Base-by-base conservation (phyloP, 64 coral and sea anemone species). In the Pocillopora damicornis region DNA sequence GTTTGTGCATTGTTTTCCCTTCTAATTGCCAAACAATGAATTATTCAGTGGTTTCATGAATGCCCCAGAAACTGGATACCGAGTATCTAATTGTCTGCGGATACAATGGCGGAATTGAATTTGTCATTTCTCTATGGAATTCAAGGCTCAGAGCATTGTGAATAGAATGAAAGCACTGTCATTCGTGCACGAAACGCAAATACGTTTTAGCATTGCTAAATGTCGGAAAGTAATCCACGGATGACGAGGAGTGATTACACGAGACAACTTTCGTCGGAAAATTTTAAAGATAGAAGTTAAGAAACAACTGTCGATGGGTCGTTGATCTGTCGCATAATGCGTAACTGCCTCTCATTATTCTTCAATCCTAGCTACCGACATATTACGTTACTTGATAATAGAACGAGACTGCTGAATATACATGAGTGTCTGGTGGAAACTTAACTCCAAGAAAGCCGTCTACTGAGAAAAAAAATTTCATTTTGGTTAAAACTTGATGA, bases 1-100 rank as follows among this genome's bases (percentile, higher is more conserved):
- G 17, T 85, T 73, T 68, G 64, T 13, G 23, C n/a, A 72, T 85
- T 85, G 81, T 85, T 73, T 45, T 66, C 16, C 35, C 10, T 2
- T 37, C 81, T 85, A 85, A 85, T 85, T 85, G 81, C 64, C 81
- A 73, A 71, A 71, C 65, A 71, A 73, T 85, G 81, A 85, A 85
- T 85, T 57, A 85, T 85, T 68, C 81, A 85, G 58, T 67, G 58
- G 38, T 23, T 66, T 18, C 57, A 26, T 72, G 63, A 85, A 85
- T 26, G 38, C 37, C 51, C 25, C 42, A 71, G 64, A 72, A 72
- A 85, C 81, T 85, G 65, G 81, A 85, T 72, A 85, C 81, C 36
- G 64, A 85, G 81, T 72, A 72, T 57, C 81, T 38, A 85, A 85
- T 85, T 85, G 81, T 85, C 37, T 85, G 38, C 81, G 2, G 81